Evolutionary conservation across 2,797 vertebrate genomes (phyloP), one percentile per base, ranked within the genome.

Genomic region (Odontamblyopus rebecca): DNA sequence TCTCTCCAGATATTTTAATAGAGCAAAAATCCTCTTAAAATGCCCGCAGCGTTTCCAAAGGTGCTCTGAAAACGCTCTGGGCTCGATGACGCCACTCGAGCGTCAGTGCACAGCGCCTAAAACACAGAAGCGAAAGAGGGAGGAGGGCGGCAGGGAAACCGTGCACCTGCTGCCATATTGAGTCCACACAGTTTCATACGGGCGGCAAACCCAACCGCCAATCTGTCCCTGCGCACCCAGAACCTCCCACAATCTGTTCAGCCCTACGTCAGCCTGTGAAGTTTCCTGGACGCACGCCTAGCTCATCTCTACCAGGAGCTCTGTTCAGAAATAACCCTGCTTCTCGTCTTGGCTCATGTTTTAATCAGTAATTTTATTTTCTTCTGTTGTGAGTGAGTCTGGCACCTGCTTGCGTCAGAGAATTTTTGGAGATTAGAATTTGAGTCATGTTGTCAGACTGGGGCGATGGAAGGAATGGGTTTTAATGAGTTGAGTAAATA

Each of bases 261-360:
- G 75, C 29, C 77, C 81, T 80, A 89, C 86, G 85, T 89, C 90
- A 89, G 4, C 32, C 76, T 85, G 85, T 76, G 75, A 89, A 85
- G 81, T 84, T 88, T 84, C 81, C 86, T 88, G 80, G 57, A 26
- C 0, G 67, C 1, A n/a, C 67, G 63, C 51, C 64, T 26, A 18
- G 66, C 67, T 77, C 38, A 51, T 74, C 69, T 0, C 69, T 8
- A 44, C 30, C 64, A 27, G 23, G 2, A 6, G 30, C 53, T 48
- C 68, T 6, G 2, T 57, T 57, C 23, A 57, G 27, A 57, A 26
- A 57, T 13, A 26, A 23, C 11, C 8, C 8, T 23, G 4, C 8
- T 26, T 23, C 23, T 57, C 1, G 11, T 23, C 23, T 27, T 26
- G 54, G 54, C 54, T 26, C 23, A 0, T 57, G 13, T 57, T 57